Conservation (phyloP, 2,888 invertebrate genomes). For the Dynastes grantii region DNA sequence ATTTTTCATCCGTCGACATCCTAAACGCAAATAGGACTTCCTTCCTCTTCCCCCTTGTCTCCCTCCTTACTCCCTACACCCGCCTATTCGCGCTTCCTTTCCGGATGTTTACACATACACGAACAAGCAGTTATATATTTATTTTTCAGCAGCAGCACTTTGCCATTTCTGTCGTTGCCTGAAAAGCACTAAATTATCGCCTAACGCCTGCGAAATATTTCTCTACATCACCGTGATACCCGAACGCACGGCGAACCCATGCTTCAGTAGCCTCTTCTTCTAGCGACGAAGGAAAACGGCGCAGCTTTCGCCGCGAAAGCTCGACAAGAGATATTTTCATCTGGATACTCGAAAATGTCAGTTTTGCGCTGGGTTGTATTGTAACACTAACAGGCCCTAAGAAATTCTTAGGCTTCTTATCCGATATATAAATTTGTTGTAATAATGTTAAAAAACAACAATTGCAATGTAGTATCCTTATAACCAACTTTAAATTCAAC, state of each 20-base stretch:
- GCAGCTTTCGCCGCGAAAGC: not conserved
- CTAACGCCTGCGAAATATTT: slow-evolving; percentile 32
- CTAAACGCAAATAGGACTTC: slow-evolving; percentile 10
- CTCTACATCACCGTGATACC: slow-evolving; percentile 18
- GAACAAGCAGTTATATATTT: slow-evolving; percentile 29
- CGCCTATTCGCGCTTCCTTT: not conserved
- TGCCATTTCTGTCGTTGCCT: slow-evolving; percentile 17
- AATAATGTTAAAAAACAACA: too few relatives aligned
- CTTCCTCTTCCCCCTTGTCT: too few relatives aligned
- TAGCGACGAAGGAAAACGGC: not conserved
- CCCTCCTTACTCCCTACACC: not conserved
- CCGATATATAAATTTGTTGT: too few relatives aligned
- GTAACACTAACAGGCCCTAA: too few relatives aligned
- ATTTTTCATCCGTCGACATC: slow-evolving; percentile 30
- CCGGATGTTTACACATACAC: slow-evolving; percentile 15
- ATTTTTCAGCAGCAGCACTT: slow-evolving; percentile 31
- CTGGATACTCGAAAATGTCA: slow-evolving; percentile 57
- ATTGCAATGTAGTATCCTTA: too few relatives aligned
- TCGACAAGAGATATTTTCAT: slow-evolving; percentile 68
- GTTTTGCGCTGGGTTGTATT: not conserved
- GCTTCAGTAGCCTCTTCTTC: not conserved
- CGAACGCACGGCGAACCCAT: not conserved
- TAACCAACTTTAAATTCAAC: too few relatives aligned
- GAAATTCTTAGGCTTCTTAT: too few relatives aligned
- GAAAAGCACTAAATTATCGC: slow-evolving; percentile 38